These are phyloP conservation scores for Apocrypta bakeri DNA, from an alignment of 1,140 invertebrate genomes.

Conservation along the genomic window DNA sequence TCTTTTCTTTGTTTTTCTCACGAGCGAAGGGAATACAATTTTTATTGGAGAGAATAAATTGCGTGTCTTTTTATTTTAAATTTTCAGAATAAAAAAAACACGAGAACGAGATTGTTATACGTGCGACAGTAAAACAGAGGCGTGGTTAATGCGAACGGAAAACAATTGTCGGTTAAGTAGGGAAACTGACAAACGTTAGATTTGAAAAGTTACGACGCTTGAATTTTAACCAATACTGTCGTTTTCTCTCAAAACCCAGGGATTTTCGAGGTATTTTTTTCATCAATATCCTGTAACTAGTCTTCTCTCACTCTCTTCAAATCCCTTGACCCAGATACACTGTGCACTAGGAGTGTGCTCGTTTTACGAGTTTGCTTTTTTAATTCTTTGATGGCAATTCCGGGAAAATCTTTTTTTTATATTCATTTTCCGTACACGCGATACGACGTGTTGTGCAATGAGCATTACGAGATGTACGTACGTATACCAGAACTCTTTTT, in stretches of 20 bases:
- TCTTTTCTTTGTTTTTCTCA: not conserved
- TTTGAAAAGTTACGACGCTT: conserved; percentile 18
- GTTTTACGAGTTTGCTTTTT: not conserved
- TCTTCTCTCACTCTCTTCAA: not conserved
- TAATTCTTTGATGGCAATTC: not conserved
- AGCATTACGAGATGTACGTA: too few relatives aligned
- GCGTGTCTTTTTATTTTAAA: too few relatives aligned
- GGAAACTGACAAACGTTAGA: conserved; percentile 5
- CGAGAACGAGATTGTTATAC: too few relatives aligned
- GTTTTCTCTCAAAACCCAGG: not conserved
- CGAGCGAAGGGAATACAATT: not conserved
- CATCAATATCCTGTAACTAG: not conserved
- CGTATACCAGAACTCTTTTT: too few relatives aligned
- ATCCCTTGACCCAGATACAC: not conserved
- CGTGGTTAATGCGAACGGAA: not conserved
- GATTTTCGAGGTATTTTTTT: not conserved
- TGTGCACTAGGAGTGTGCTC: not conserved
- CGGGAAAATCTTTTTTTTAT: not conserved
- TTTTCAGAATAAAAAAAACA: too few relatives aligned
- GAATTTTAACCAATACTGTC: conserved; percentile 2
- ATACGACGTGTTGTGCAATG: too few relatives aligned
- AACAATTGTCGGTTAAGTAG: not conserved
- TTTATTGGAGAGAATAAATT: not conserved
- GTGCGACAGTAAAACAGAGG: not conserved
- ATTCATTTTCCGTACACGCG: too few relatives aligned